phyloP scores from a whole-genome alignment of 2,888 invertebrate species.

The Perdita meconis region DNA sequence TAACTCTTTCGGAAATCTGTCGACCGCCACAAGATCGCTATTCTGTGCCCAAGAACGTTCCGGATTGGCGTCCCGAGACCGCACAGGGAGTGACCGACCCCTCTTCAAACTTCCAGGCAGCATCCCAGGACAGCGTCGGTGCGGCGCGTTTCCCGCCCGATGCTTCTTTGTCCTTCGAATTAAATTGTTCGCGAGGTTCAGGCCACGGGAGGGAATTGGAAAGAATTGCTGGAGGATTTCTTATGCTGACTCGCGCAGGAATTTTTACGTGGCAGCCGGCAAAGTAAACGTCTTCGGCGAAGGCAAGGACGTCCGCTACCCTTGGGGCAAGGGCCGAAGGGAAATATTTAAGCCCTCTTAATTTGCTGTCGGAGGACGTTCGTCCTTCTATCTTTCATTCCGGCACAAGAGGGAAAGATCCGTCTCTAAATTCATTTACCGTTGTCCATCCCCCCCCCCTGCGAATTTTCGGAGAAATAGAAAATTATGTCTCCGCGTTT shows the following conservation, averaged over 20 bases:
- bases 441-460: slow-evolving; percentile 17
- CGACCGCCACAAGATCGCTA: slow-evolving; percentile 38
- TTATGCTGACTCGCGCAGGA: neutral
- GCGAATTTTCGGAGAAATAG: slow-evolving; percentile 15
- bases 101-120: slow-evolving; percentile 36
- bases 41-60: slow-evolving; percentile 45
- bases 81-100: slow-evolving; percentile 16
- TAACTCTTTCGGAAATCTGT: slow-evolving; percentile 57
- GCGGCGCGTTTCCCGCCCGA: slow-evolving; percentile 3
- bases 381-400: neutral
- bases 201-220: neutral
- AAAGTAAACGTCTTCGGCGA: neutral
- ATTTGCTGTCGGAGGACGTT: neutral
- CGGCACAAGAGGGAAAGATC: neutral
- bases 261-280: neutral
- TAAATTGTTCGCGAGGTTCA: slow-evolving; percentile 29
- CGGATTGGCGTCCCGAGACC: slow-evolving; percentile 52
- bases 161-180: slow-evolving; percentile 20
- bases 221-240: slow-evolving; percentile 18
- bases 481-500: slow-evolving; percentile 32
- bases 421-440: slow-evolving; percentile 32
- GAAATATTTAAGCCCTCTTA: slow-evolving; percentile 23
- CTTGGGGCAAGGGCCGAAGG: neutral
- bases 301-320: neutral
- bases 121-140: slow-evolving; percentile 3